phyloP scores from a whole-genome alignment of 2,797 vertebrate genomes.

The Kryptolebias ocellatus region DNA sequence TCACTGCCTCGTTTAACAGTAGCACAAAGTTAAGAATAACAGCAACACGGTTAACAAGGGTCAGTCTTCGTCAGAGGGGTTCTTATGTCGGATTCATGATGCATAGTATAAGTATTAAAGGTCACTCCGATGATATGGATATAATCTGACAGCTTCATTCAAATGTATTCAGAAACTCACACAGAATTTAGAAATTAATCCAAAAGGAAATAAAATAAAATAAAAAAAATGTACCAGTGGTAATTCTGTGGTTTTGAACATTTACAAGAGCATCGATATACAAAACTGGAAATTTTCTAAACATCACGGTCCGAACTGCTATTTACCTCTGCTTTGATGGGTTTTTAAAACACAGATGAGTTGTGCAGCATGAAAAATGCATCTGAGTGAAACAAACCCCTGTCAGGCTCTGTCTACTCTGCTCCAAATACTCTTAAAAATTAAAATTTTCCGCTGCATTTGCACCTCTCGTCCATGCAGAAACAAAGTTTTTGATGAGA shows the following conservation, averaged over 20 bases:
- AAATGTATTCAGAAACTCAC: conserved; percentile 78
- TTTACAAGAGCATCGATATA: conserved; percentile 43
- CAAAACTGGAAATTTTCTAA: conserved; percentile 1
- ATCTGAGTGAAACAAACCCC: too few relatives aligned
- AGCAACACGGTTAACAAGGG: conserved; percentile 43
- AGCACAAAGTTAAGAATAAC: conserved; percentile 54
- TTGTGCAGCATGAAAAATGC: neutral
- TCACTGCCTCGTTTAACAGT: conserved; percentile 55
- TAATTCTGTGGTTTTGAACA: conserved; percentile 43
- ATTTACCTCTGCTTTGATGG: conserved; percentile 2
- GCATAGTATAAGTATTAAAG: conserved; percentile 76
- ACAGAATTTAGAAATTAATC: conserved; percentile 61
- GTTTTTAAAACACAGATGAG: neutral
- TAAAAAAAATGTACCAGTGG: conserved; percentile 11
- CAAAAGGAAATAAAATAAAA: conserved; percentile 23
- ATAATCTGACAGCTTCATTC: conserved; percentile 55
- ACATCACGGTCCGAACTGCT: neutral
- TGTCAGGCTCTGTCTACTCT: too few relatives aligned
- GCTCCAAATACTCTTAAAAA: too few relatives aligned
- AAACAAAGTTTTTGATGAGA: too few relatives aligned
- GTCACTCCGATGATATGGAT: conserved; percentile 52
- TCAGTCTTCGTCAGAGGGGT: conserved; percentile 36
- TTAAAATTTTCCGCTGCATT: too few relatives aligned
- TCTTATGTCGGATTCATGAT: conserved; percentile 55
- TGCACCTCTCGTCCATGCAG: too few relatives aligned